Evolutionary conservation across 2,888 invertebrate species (phyloP).

Genomic region (Acanthosepion pharaonis): DNA sequence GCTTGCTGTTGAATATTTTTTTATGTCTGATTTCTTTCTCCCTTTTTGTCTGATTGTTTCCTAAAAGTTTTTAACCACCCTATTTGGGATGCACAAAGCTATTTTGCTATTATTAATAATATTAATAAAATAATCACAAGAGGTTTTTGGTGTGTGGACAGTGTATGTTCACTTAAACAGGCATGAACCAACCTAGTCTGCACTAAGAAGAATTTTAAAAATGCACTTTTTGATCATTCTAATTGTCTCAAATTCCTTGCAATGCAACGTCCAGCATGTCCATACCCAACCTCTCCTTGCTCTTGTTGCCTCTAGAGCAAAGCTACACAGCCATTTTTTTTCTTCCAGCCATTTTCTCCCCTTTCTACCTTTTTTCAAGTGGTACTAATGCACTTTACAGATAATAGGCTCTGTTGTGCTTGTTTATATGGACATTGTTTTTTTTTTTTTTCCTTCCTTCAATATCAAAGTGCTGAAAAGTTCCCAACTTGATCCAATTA

Average conservation of each 20-base stretch:
- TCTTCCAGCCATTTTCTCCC: neutral
- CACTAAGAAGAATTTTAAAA: neutral
- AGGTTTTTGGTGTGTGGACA: neutral
- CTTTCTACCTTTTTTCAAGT: neutral
- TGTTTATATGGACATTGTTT: no score
- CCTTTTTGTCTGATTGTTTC: neutral
- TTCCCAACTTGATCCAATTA: no score
- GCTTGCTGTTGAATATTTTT: neutral
- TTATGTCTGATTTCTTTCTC: neutral
- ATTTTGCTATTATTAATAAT: conserved; percentile 22
- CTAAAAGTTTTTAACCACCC: neutral
- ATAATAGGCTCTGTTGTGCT: no score
- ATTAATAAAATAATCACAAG: neutral
- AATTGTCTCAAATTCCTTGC: neutral
- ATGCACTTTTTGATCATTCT: neutral
- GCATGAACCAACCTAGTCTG: neutral
- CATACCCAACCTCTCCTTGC: neutral
- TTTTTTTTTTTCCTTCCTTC: no score
- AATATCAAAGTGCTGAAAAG: no score
- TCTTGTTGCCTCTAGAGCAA: neutral
- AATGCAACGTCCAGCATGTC: neutral
- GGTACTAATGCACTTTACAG: neutral
- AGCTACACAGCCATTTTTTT: neutral
- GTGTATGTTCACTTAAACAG: neutral
- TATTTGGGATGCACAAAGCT: neutral